A percentile compares a stretch with the other conserved stretches of the same genome.
phyloP scores from a whole-genome alignment of 2,113 vertebrate genomes.

The Dasyurus viverrinus region DNA sequence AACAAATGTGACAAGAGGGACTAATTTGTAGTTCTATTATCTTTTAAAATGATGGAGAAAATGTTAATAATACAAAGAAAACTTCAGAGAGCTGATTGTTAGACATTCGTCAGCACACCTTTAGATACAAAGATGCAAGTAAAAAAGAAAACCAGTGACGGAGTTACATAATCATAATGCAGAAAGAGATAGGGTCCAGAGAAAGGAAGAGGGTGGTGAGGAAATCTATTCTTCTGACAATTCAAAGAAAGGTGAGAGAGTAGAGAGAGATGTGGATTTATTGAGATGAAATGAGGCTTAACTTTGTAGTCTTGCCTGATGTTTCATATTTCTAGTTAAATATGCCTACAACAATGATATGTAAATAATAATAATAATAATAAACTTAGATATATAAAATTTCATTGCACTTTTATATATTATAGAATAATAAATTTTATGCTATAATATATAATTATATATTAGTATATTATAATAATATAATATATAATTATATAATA shows the following conservation, averaged over 20 bases:
- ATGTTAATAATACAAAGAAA: neutral
- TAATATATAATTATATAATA: neutral
- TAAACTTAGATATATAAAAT: neutral
- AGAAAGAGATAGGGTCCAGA: neutral
- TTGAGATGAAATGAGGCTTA: neutral
- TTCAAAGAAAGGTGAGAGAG: neutral
- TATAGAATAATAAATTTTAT: neutral
- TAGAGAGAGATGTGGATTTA: neutral
- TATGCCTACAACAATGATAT: neutral
- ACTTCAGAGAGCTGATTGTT: neutral
- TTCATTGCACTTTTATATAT: neutral
- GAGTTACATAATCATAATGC: neutral
- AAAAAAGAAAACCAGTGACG: neutral
- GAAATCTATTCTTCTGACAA: neutral
- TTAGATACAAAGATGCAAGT: neutral
- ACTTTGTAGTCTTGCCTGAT: neutral
- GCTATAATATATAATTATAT: neutral
- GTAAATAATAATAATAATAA: neutral
- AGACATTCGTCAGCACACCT: neutral
- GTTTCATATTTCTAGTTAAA: conserved; percentile 11
- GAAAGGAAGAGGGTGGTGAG: neutral
- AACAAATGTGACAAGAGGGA: neutral
- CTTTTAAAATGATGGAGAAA: neutral
- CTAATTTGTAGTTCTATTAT: neutral
- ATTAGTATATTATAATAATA: no score